Conservation (phyloP, 2,888 invertebrate genomes). For the Digitonthophagus gazella region DNA sequence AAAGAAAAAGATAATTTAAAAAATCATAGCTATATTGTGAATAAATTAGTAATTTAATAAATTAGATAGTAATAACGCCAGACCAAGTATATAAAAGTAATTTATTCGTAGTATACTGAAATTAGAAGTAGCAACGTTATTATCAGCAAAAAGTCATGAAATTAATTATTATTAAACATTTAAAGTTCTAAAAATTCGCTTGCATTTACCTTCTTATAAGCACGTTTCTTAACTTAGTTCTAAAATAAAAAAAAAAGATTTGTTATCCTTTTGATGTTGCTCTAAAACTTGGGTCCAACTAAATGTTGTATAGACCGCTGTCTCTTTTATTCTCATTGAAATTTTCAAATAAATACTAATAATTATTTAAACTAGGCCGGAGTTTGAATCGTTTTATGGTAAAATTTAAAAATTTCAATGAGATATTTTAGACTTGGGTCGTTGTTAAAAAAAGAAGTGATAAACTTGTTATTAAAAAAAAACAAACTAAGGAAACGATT, state of each 20-base stretch:
- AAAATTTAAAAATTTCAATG: background rate
- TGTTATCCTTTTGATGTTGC: conserved; percentile 27
- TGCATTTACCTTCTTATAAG: conserved; percentile 3
- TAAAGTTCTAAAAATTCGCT: background rate
- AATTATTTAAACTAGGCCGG: background rate
- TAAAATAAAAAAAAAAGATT: conserved; percentile 4
- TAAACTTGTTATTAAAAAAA: conserved; percentile 4
- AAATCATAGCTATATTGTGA: conserved; percentile 27
- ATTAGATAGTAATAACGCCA: conserved; percentile 23
- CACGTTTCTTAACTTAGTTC: background rate
- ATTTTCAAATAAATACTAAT: conserved; percentile 11
- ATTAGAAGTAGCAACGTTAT: background rate
- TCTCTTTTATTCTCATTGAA: background rate
- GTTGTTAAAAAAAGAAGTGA: background rate
- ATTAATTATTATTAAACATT: conserved; percentile 5
- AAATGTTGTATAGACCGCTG: conserved; percentile 26
- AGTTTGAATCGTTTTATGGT: background rate
- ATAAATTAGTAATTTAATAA: conserved; percentile 21
- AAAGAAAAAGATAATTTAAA: background rate
- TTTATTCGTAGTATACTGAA: conserved; percentile 3
- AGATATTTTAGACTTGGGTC: background rate
- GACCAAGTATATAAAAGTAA: conserved; percentile 24
- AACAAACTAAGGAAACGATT: background rate
- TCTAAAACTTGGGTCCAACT: conserved; percentile 29
- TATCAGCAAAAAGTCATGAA: background rate